Evolutionary conservation across 2,113 vertebrate genomes (phyloP), one percentile per base, ranked within the genome.

Genomic region (Lepisosteus oculatus): DNA sequence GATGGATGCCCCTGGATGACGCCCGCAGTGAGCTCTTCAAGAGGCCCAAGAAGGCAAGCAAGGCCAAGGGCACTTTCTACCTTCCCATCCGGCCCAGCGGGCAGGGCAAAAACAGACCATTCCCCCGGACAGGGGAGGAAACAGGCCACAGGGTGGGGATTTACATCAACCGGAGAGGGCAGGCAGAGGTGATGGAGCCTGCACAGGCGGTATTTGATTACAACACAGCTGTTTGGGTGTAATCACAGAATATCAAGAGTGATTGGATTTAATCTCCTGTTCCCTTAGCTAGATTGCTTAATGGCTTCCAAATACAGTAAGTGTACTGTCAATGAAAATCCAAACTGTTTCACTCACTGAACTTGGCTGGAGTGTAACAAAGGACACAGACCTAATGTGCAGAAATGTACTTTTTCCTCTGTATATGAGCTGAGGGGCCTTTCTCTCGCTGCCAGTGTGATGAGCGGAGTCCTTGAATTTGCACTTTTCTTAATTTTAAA

Each of bases 161-260:
- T 84, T 90, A 76, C 77, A 45, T 29, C 1, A 82, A 88, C 79
- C 65, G 73, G 76, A 83, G 83, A 78, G 85, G 86, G 78, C 80
- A 81, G 68, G 87, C 86, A 2, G 84, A 85, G 6, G 41, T 81
- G 70, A 71, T 78, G 69, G 83, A 88, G 76, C 87, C 80, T 84
- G 69, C 83, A 81, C 90, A 87, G 65, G 84, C 90, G 0, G 90
- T 94, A 68, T 97, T 99, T 89, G 97, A 99, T 80, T 93, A 97
- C 81, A 95, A 95, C 80, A 97, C 95, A 57, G 97, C 94, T 42
- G 96, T 99, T 29, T 99, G 97, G 97, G 97, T 98, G 74, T 99
- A 92, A 95, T 9, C 56, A 13, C 67, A 74, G 74, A 0, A 56
- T 1, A 51, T 51, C 8, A 51, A 51, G 47, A 29, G 47, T 9